phyloP scores from a whole-genome alignment of 2,888 invertebrate species.

The Morinoia aosen region DNA sequence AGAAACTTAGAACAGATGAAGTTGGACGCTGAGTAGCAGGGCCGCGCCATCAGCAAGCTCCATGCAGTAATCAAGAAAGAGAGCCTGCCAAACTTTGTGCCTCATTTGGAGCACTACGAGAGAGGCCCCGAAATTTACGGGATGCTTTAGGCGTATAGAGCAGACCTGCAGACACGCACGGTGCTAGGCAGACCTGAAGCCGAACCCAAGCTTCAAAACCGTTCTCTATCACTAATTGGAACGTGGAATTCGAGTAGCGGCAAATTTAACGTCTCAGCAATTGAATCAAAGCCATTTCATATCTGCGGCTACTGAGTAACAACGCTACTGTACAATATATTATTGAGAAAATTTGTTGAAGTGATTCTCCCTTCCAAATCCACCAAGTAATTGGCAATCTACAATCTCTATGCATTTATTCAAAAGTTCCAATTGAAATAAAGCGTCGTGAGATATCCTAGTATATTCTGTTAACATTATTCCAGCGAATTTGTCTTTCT shows the following conservation, averaged over 20 bases:
- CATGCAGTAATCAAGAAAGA: neutral
- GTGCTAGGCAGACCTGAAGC: neutral
- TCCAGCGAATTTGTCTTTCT: neutral
- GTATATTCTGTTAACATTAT: too few species aligned
- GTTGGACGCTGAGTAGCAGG: neutral
- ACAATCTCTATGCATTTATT: neutral
- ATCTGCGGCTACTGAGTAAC: neutral
- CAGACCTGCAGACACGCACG: neutral
- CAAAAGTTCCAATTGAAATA: neutral
- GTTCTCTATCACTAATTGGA: neutral
- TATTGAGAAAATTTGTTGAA: neutral
- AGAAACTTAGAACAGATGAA: neutral
- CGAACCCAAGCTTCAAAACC: neutral
- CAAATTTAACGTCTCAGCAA: neutral
- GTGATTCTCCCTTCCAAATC: neutral
- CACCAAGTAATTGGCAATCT: neutral
- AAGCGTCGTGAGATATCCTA: neutral
- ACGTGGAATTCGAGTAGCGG: neutral
- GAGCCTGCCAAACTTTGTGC: neutral
- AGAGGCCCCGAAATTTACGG: neutral
- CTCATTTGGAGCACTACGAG: neutral
- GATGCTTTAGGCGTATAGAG: neutral
- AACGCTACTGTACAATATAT: neutral
- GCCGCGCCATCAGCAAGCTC: neutral
- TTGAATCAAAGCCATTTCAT: neutral